phyloP scores from a whole-genome alignment of 2,113 vertebrate species.

The Excalfactoria chinensis region DNA sequence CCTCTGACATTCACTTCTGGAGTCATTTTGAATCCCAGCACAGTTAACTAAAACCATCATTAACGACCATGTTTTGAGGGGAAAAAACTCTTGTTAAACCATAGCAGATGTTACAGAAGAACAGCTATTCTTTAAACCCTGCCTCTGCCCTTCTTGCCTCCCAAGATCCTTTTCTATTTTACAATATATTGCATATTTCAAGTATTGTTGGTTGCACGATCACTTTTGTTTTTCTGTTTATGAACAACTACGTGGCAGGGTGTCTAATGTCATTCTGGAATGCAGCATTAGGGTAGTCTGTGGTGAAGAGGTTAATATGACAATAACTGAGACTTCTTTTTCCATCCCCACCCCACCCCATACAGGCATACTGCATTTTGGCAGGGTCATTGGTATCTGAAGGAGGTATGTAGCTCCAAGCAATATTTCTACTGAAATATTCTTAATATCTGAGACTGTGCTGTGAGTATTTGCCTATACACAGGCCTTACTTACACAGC shows the following conservation, averaged over 20 bases:
- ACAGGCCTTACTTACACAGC: neutral
- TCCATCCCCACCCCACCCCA: neutral
- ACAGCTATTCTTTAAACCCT: neutral
- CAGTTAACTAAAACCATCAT: neutral
- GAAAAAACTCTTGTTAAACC: neutral
- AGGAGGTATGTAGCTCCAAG: slow-evolving; percentile 86
- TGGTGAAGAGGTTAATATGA: neutral
- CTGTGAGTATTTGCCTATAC: neutral
- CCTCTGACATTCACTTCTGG: neutral
- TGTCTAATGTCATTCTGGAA: neutral
- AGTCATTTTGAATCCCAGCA: neutral
- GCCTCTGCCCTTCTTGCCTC: neutral
- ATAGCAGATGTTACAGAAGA: neutral
- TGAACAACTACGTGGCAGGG: neutral
- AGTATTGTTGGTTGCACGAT: neutral
- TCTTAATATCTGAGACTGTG: neutral
- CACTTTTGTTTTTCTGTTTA: neutral
- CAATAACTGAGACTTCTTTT: neutral
- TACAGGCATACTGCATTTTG: slow-evolving; percentile 96
- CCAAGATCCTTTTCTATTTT: neutral
- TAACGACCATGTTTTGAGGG: neutral
- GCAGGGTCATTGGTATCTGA: slow-evolving; percentile 96
- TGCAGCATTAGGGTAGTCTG: fast-evolving
- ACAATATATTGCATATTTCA: neutral
- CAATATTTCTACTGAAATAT: slow-evolving; percentile 8